Evolutionary conservation across 1,140 invertebrate species (phyloP).

Genomic region (Penaeus japonicus): DNA sequence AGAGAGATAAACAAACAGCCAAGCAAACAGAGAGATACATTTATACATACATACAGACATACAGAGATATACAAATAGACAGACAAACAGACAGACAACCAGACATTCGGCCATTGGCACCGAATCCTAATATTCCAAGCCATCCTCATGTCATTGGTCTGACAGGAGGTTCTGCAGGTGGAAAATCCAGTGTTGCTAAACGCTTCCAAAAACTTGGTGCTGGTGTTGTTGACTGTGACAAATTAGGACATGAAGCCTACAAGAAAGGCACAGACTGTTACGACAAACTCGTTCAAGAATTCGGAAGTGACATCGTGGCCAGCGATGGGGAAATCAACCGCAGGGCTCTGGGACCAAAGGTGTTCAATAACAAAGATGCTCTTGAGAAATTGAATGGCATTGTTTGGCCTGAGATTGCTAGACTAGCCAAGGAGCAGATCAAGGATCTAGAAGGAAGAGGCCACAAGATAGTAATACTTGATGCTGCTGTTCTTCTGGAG

Average conservation of each 20-base stretch:
- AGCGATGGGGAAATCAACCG: slow-evolving; percentile 78
- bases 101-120: slow-evolving; percentile 69
- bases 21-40: too few species aligned
- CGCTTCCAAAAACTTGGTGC: slow-evolving; percentile 78
- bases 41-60: too few species aligned
- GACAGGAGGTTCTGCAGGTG: slow-evolving; percentile 94
- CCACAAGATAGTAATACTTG: slow-evolving; percentile 81
- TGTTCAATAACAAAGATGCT: slow-evolving; percentile 81
- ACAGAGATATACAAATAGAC: too few species aligned
- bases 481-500: slow-evolving; percentile 90
- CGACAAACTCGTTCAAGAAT: slow-evolving; percentile 75
- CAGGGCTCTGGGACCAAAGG: slow-evolving; percentile 78
- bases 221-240: slow-evolving; percentile 88
- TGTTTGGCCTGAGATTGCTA: slow-evolving; percentile 88
- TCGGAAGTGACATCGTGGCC: slow-evolving; percentile 76
- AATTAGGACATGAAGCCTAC: slow-evolving; percentile 89
- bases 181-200: slow-evolving; percentile 86
- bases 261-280: slow-evolving; percentile 79
- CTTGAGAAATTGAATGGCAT: slow-evolving; percentile 82
- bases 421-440: slow-evolving; percentile 72
- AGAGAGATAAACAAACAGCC: too few species aligned
- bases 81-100: too few species aligned
- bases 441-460: slow-evolving; percentile 66
- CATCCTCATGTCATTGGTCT: slow-evolving; percentile 91
- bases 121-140: slow-evolving; percentile 69